These are phyloP conservation scores for Crenuchus spilurus DNA, from an alignment of 2,797 vertebrate species.

Conservation along the genomic window DNA sequence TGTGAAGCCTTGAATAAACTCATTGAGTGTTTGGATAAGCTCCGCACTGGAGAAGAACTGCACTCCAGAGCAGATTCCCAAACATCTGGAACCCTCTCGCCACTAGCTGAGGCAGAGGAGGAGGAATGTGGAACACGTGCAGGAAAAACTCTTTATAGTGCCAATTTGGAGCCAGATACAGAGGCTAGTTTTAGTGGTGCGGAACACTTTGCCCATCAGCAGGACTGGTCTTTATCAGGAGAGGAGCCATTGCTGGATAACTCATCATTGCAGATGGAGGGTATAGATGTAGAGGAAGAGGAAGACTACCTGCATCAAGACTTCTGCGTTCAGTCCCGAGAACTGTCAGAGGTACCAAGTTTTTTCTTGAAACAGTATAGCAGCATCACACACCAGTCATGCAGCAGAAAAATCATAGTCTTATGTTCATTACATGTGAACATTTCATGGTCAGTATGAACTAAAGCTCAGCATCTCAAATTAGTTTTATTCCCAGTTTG, in stretches of 20 bases:
- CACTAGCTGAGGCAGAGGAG: constrained; percentile 54
- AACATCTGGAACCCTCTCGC: constrained; percentile 65
- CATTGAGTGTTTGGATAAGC: constrained; percentile 76
- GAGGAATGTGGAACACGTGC: constrained; percentile 14
- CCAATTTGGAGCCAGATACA: constrained; percentile 43
- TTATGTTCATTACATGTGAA: no score
- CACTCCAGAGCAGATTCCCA: constrained; percentile 75
- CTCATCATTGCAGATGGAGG: constrained; percentile 71
- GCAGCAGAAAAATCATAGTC: no score
- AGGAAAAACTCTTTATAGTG: constrained; percentile 44
- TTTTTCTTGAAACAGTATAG: no score
- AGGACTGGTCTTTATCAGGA: constrained; percentile 64
- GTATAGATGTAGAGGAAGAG: constrained; percentile 5
- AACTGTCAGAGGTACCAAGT: background rate
- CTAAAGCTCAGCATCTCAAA: no score
- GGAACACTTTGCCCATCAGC: constrained; percentile 50
- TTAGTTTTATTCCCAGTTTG: no score
- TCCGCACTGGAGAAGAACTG: constrained; percentile 64
- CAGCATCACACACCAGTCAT: no score
- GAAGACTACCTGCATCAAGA: constrained; percentile 9
- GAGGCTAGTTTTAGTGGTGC: constrained; percentile 58
- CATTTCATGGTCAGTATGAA: no score
- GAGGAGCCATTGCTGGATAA: constrained; percentile 70
- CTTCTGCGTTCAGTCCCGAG: background rate
- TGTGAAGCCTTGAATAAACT: constrained; percentile 75